Evolutionary conservation across 2,113 vertebrate genomes (phyloP).

Genomic region (Cynoglossus semilaevis): DNA sequence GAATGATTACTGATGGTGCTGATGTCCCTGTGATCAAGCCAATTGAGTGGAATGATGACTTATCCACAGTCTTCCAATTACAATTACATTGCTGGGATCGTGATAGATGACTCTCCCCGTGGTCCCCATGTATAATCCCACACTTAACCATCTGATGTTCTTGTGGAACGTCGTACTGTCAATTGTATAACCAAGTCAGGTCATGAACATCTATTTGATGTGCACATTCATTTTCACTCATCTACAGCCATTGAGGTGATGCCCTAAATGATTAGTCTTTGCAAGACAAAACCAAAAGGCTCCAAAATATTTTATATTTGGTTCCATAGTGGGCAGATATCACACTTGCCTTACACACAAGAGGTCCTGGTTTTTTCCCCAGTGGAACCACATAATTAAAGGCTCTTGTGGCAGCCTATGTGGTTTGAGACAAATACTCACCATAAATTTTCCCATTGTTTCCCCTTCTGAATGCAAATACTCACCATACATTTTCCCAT

Average conservation of each 20-base stretch:
- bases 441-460: no score
- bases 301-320: no score
- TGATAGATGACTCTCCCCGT: slow-evolving; percentile 37
- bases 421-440: no score
- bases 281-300: no score
- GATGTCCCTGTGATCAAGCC: slow-evolving; percentile 47
- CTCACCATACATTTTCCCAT: no score
- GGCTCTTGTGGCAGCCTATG: no score
- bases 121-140: slow-evolving; percentile 38
- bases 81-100: slow-evolving; percentile 43
- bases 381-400: no score
- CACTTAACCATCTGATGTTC: slow-evolving; percentile 2
- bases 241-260: neutral
- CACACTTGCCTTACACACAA: no score
- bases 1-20: slow-evolving; percentile 4
- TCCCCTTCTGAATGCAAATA: no score
- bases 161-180: slow-evolving; percentile 24
- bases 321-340: no score
- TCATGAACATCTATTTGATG: slow-evolving; percentile 11
- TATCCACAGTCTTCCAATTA: slow-evolving; percentile 49
- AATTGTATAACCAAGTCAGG: slow-evolving; percentile 2
- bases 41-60: slow-evolving; percentile 60
- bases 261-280: no score
- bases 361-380: no score
- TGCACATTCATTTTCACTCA: neutral